A percentile compares a stretch with the other conserved stretches of the same genome.
Conservation (phyloP, 1,140 invertebrate species). For the Eurosta solidaginis region DNA sequence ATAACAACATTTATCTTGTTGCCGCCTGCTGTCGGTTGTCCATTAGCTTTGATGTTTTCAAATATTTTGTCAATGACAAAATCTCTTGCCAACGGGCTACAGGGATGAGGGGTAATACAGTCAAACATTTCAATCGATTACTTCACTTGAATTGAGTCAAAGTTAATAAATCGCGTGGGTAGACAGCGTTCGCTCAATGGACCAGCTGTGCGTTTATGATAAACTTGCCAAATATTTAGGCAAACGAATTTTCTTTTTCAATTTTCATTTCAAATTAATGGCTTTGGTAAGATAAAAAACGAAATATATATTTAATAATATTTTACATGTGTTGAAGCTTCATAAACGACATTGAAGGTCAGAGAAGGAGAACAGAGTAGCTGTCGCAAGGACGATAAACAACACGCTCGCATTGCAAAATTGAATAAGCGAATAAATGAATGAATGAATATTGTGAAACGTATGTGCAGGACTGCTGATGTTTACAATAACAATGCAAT, state of each 20-base stretch:
- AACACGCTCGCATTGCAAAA: not conserved
- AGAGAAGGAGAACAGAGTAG: not conserved
- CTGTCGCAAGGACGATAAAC: slow-evolving; percentile 1
- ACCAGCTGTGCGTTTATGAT: not conserved
- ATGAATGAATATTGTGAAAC: not conserved
- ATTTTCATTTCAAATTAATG: slow-evolving; percentile 3
- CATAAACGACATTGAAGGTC: not conserved
- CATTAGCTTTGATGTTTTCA: not conserved
- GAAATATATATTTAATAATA: too few relatives aligned
- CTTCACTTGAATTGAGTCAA: not conserved
- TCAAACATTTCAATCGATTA: not conserved
- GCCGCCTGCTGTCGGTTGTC: not conserved
- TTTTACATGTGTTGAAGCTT: not conserved
- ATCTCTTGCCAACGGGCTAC: not conserved
- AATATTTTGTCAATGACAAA: not conserved
- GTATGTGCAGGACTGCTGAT: not conserved
- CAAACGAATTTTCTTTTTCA: not conserved
- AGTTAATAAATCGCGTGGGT: slow-evolving; percentile 4
- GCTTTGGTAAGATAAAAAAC: too few relatives aligned
- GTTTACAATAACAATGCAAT: not conserved
- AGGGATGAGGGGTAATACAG: not conserved
- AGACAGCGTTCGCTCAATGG: not conserved
- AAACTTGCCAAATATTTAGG: not conserved
- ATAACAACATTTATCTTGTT: not conserved
- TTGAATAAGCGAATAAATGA: too few relatives aligned